Percentiles rank a stretch among this genome's conserved stretches.
Evolutionary conservation across 2,797 vertebrate genomes (phyloP).

Genomic region (Leptoclinus maculatus): DNA sequence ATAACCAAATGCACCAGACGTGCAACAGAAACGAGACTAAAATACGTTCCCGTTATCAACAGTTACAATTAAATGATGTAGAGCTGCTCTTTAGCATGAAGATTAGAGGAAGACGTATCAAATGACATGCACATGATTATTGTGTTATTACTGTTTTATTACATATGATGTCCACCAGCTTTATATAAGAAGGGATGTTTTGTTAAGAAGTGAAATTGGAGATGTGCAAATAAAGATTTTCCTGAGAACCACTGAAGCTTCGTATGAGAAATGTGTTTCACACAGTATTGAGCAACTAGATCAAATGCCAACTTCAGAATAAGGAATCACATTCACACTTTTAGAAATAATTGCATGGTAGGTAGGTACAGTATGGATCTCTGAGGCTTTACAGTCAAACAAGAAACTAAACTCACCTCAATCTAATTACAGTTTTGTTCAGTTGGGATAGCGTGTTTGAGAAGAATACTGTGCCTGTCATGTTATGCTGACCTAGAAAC

Average conservation of each 20-base stretch:
- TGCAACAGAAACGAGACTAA: neutral
- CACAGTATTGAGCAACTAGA: neutral
- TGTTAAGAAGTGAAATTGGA: neutral
- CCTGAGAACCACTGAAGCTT: neutral
- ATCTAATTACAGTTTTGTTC: constrained; percentile 26
- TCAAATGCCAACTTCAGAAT: neutral
- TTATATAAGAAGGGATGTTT: neutral
- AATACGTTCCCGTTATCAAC: neutral
- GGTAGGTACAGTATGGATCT: neutral
- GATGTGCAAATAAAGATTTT: neutral
- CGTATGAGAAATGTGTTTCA: neutral
- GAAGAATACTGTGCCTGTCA: constrained; percentile 35
- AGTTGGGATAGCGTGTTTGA: constrained; percentile 6
- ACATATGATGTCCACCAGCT: neutral
- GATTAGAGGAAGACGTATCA: neutral
- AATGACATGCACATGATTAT: neutral
- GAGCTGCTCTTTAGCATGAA: neutral
- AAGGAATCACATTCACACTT: neutral
- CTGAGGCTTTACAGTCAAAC: constrained; percentile 1
- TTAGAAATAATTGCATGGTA: neutral
- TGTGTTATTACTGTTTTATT: neutral
- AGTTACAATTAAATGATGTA: neutral
- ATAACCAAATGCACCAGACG: constrained; percentile 2
- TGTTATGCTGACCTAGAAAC: constrained; percentile 31
- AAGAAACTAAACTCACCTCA: neutral